These are phyloP conservation scores for Agrenia bidenticulata DNA, from an alignment of 2,888 invertebrate genomes.

Conservation along the genomic window DNA sequence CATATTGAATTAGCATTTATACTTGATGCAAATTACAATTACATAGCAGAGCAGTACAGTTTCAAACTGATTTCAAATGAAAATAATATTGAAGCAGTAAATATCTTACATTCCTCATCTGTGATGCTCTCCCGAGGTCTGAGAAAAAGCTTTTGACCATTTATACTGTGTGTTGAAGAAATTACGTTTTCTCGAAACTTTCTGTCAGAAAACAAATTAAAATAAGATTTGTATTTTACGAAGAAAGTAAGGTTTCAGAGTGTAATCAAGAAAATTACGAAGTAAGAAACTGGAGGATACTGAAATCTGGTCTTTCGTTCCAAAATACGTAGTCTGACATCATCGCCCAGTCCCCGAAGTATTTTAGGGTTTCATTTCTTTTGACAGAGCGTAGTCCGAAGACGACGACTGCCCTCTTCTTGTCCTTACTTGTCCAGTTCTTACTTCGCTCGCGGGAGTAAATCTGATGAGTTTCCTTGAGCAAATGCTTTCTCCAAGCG, in stretches of 20 bases:
- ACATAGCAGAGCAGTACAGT: no score
- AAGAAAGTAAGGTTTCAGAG: no score
- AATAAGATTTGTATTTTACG: background rate
- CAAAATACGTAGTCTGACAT: constrained; percentile 21
- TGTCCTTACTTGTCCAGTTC: background rate
- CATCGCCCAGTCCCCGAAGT: background rate
- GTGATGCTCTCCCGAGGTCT: background rate
- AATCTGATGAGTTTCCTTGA: constrained; percentile 13
- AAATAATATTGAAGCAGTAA: no score
- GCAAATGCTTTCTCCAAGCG: constrained; percentile 9
- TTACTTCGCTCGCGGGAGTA: background rate
- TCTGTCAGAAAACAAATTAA: background rate
- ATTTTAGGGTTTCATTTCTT: background rate
- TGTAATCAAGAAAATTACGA: background rate
- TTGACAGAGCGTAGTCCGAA: background rate
- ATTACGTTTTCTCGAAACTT: background rate
- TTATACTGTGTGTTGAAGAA: background rate
- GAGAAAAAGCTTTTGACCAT: background rate
- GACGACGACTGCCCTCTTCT: constrained; percentile 10
- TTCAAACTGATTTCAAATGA: no score
- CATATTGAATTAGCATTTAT: background rate
- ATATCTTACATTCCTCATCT: background rate
- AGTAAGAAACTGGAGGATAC: constrained; percentile 12
- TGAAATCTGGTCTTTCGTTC: constrained; percentile 16
- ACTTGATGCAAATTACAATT: no score